A percentile compares a stretch with the other conserved stretches of the same genome.
Evolutionary conservation across 1,140 invertebrate genomes (phyloP).

Genomic region (Ips typographus): DNA sequence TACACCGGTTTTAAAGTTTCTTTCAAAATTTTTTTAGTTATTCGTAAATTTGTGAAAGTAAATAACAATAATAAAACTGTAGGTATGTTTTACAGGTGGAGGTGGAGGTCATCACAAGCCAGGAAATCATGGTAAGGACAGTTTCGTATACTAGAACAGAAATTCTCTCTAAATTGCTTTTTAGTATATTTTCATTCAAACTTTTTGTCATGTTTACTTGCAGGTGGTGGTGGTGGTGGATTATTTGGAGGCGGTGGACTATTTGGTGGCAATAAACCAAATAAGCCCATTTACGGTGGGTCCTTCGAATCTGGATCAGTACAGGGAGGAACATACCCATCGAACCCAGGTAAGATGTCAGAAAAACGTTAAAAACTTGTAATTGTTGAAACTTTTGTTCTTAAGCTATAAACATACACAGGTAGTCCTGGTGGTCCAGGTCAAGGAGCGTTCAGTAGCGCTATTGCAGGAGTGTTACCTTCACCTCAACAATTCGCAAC

Average conservation of each 20-base stretch:
- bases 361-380: not conserved
- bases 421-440: not conserved
- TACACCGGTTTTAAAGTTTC: too few species aligned
- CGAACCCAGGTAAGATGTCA: not conserved
- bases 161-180: too few species aligned
- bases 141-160: too few species aligned
- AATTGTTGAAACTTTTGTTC: not conserved
- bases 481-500: conserved; percentile 36
- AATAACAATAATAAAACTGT: too few species aligned
- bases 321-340: not conserved
- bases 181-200: too few species aligned
- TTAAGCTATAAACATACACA: not conserved
- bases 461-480: conserved; percentile 34
- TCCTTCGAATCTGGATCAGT: not conserved
- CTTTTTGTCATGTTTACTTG: not conserved
- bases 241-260: not conserved
- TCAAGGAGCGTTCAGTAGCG: conserved; percentile 16
- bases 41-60: too few species aligned
- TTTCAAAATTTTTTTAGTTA: too few species aligned
- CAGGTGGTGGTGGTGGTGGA: conserved; percentile 3
- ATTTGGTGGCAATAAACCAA: too few species aligned
- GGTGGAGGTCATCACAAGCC: not conserved
- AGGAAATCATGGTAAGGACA: not conserved
- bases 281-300: not conserved
- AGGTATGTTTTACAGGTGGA: too few species aligned